phyloP scores from a whole-genome alignment of 2,888 invertebrate genomes.

The Platycheirus albimanus region DNA sequence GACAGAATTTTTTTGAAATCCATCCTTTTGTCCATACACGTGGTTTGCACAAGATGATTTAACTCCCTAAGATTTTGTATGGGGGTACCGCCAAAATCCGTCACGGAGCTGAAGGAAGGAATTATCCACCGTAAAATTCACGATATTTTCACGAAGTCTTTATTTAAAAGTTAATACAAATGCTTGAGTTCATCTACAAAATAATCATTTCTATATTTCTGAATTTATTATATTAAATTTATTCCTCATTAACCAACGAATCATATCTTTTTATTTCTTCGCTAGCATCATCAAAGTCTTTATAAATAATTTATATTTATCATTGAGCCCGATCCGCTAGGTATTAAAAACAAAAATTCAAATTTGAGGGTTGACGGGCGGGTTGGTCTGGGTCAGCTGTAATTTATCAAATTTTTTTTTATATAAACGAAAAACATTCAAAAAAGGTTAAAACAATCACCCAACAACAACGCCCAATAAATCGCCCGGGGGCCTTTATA shows the following conservation, averaged over 20 bases:
- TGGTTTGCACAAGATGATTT: too few relatives aligned
- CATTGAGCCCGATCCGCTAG: conserved; percentile 9
- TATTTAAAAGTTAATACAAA: too few relatives aligned
- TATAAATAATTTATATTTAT: conserved; percentile 22
- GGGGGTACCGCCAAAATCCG: too few relatives aligned
- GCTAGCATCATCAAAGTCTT: background rate
- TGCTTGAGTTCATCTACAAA: too few relatives aligned
- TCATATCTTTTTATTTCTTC: too few relatives aligned
- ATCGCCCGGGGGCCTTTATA: conserved; percentile 33
- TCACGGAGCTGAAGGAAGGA: too few relatives aligned
- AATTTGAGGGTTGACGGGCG: background rate
- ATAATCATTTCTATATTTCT: background rate
- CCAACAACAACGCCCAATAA: conserved; percentile 41
- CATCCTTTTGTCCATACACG: too few relatives aligned
- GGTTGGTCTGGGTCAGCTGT: background rate
- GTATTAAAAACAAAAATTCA: background rate
- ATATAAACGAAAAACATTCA: conserved; percentile 15
- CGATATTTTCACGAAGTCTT: too few relatives aligned
- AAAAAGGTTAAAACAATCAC: conserved; percentile 33
- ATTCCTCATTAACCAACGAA: background rate
- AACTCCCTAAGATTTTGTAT: too few relatives aligned
- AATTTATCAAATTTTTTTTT: too few relatives aligned
- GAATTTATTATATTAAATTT: background rate
- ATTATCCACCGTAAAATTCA: too few relatives aligned
- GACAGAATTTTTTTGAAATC: too few relatives aligned